Evolutionary conservation across 2,113 vertebrate genomes (phyloP), one percentile per base, ranked within the genome.

Genomic region (Python bivittatus): DNA sequence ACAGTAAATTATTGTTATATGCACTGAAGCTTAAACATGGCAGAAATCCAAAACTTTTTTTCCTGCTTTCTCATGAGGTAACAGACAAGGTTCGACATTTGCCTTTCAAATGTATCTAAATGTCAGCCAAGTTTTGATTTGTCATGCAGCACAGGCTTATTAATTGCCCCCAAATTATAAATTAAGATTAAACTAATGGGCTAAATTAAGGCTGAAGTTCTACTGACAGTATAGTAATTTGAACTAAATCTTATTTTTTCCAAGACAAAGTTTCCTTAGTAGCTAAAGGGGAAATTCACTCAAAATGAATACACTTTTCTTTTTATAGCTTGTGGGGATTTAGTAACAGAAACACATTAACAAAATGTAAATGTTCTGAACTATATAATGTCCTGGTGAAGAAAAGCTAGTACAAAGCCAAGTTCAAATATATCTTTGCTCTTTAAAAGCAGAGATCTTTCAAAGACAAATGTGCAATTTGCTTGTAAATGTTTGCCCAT

Each of bases 61-160:
- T 38, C 54, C 57, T n/a, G 61, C 88, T 90, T 90, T 60, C 54
- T 57, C 53, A 58, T 92, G 38, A 15, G 38, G 42, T 38, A 72
- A 94, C 89, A 88, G 17, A 91, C 88, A 60, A 86, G 27, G 53
- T 64, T 90, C 64, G 91, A 25, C 0, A 1, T 12, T 92, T 92
- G 6, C 8, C 84, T 93, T 93, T 94, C 60, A 48, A 86, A 22
- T 93, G 54, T 38, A 61, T 53, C 57, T 88, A 86, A 93, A 93
- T 86, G 54, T 1, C 38, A 88, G 13, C 42, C 86, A 93, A 68
- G n/a, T 25, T 90, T 93, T 91, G 52, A 91, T 93, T 89, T 92
- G 20, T 56, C 84, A 91, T 56, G n/a, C 42, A 54, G 1, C 84
- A 48, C 20, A 86, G 44, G 72, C 12, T 86, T 91, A 91, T 92